A percentile compares a stretch with the other conserved stretches of the same genome.
phyloP scores from a whole-genome alignment of 2,113 vertebrate genomes.

The Dromaius novaehollandiae region DNA sequence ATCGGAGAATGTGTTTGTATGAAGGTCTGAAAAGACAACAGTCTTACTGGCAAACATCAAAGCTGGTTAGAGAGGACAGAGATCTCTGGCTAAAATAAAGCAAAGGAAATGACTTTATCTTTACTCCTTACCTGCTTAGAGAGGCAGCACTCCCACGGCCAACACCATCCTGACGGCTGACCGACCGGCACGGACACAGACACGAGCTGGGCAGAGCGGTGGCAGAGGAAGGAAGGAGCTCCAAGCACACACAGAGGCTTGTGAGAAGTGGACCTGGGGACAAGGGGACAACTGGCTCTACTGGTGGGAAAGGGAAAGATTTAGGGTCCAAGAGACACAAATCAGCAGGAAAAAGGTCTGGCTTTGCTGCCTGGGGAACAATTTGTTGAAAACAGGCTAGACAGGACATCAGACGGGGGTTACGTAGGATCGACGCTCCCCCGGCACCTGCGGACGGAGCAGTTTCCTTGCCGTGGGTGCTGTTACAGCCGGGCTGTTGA shows the following conservation, averaged over 20 bases:
- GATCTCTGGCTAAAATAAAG: no score
- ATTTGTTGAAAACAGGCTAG: neutral
- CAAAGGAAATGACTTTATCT: no score
- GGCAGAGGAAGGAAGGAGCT: neutral
- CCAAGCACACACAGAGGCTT: neutral
- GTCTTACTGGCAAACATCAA: no score
- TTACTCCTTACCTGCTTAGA: no score
- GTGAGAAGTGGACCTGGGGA: neutral
- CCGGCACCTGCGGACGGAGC: accelerated
- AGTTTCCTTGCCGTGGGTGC: neutral
- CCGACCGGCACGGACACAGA: no score
- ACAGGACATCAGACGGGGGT: neutral
- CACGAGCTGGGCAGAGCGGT: neutral
- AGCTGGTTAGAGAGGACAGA: no score
- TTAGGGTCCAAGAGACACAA: neutral
- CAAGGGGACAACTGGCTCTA: neutral
- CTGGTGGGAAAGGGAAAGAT: neutral
- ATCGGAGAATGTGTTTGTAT: no score
- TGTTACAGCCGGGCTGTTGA: neutral
- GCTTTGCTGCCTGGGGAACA: neutral
- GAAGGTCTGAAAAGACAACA: no score
- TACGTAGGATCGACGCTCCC: neutral
- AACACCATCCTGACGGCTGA: no score
- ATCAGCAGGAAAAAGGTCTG: neutral
- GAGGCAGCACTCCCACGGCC: no score